A percentile compares a stretch with the other conserved stretches of the same genome.
Evolutionary conservation across 2,797 vertebrate genomes (phyloP).

Genomic region (Gastrophryne carolinensis): DNA sequence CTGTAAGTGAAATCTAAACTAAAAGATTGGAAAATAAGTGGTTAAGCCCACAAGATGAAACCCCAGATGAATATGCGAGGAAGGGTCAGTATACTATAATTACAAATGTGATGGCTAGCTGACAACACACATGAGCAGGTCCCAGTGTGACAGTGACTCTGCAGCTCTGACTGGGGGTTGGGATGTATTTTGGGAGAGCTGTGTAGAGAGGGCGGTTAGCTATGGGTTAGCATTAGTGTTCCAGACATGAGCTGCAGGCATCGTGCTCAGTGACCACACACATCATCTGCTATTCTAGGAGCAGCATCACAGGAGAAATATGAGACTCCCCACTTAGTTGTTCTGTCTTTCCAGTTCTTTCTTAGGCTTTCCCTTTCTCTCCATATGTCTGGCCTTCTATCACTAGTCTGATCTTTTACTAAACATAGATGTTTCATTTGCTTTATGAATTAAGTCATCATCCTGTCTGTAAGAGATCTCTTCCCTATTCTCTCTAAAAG

Average conservation of each 20-base stretch:
- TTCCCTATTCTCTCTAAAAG: no score
- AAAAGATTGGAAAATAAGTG: no score
- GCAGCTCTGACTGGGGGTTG: slow-evolving; percentile 1
- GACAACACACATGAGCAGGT: not conserved
- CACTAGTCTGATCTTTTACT: not conserved
- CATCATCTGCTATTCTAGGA: slow-evolving; percentile 52
- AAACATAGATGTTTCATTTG: not conserved
- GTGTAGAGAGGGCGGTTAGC: not conserved
- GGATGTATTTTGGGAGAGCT: not conserved
- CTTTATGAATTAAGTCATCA: no score
- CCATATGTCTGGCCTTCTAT: not conserved
- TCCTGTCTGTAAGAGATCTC: no score
- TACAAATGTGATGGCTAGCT: not conserved
- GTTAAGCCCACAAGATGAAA: not conserved
- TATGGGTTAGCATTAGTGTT: slow-evolving; percentile 1
- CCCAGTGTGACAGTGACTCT: slow-evolving; percentile 19
- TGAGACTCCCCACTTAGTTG: slow-evolving; percentile 29
- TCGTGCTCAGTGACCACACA: slow-evolving; percentile 39
- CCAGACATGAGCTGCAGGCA: slow-evolving; percentile 26
- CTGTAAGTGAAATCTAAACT: no score
- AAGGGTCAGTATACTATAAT: not conserved
- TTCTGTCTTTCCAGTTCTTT: not conserved
- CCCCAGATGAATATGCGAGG: not conserved
- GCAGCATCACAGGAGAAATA: slow-evolving; percentile 49
- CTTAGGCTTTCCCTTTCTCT: not conserved